Conservation (phyloP, 1,140 invertebrate genomes). For the Caenorhabditis latens region DNA sequence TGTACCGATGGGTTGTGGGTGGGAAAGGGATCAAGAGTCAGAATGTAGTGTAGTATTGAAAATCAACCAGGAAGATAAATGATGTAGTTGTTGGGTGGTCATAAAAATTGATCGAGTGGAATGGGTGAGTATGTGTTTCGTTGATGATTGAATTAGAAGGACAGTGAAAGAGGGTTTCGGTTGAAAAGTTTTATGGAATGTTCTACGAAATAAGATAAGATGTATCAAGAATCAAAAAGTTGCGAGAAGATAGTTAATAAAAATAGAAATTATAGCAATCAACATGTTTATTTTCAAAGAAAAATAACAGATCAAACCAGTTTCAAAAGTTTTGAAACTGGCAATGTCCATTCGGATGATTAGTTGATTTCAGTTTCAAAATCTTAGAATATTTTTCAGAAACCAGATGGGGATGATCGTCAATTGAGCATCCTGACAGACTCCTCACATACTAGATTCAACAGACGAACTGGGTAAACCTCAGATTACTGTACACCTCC, state of each 20-base stretch:
- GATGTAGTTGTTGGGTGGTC: not conserved
- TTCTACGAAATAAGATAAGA: too few relatives aligned
- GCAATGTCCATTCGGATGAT: too few relatives aligned
- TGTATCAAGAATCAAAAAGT: too few relatives aligned
- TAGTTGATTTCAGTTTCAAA: too few relatives aligned
- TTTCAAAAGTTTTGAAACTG: too few relatives aligned
- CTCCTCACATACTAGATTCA: slow-evolving; percentile 5
- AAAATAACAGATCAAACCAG: too few relatives aligned
- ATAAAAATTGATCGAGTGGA: slow-evolving; percentile 17
- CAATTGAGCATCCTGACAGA: slow-evolving; percentile 40
- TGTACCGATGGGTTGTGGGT: not conserved
- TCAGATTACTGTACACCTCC: too few relatives aligned
- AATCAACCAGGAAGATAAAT: not conserved
- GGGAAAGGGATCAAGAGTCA: slow-evolving; percentile 18
- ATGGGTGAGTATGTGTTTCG: not conserved
- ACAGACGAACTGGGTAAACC: slow-evolving; percentile 30
- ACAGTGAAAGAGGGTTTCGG: not conserved
- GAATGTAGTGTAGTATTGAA: not conserved
- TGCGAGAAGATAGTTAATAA: too few relatives aligned
- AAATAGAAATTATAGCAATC: too few relatives aligned
- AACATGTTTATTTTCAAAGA: too few relatives aligned
- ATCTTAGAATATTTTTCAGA: not conserved
- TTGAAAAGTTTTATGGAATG: too few relatives aligned
- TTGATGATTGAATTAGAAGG: not conserved
- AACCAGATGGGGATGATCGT: slow-evolving; percentile 19